These are phyloP conservation scores for Ondatra zibethicus DNA, from an alignment of 2,113 vertebrate species.

Conservation along the genomic window DNA sequence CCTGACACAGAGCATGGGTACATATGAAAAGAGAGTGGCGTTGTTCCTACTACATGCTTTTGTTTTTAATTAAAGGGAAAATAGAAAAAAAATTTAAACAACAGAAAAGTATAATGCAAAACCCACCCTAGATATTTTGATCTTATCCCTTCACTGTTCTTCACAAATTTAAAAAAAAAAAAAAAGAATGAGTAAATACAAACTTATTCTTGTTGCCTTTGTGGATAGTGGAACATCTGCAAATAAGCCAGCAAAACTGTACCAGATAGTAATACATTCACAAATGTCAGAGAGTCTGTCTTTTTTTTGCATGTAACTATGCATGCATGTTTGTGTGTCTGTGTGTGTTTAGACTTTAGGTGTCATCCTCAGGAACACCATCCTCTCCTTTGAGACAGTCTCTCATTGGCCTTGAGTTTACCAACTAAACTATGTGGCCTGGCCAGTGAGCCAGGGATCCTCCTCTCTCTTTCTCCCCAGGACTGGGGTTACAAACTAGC, in stretches of 20 bases:
- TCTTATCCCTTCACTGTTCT: background rate
- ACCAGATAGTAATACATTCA: too few species aligned
- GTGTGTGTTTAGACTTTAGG: background rate
- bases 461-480: background rate
- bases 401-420: background rate
- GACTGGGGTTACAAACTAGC: background rate
- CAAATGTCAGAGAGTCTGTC: too few species aligned
- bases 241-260: background rate
- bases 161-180: background rate
- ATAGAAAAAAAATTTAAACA: background rate
- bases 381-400: too few species aligned
- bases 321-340: background rate
- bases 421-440: background rate
- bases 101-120: background rate
- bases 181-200: too few species aligned
- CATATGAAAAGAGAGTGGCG: slow-evolving; percentile 29
- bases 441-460: background rate
- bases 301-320: background rate
- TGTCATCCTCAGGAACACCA: background rate
- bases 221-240: background rate
- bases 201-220: background rate
- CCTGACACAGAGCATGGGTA: background rate
- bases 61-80: background rate
- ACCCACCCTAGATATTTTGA: background rate
- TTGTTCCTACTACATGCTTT: background rate